Conservation (phyloP, 2,113 vertebrate genomes). For the Crotalus viridis region DNA sequence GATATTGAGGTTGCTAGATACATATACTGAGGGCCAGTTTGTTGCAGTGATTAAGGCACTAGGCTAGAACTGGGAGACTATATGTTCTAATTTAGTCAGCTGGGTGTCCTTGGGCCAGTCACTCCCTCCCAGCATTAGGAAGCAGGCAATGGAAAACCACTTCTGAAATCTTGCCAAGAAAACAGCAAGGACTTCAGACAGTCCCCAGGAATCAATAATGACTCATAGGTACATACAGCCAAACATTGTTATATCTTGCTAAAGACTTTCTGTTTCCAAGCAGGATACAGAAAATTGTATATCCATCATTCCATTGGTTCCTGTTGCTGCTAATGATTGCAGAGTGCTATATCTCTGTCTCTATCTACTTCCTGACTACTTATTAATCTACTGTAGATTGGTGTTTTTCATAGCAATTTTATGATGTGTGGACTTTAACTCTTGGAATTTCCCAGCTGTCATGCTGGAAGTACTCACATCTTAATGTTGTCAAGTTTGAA, state of each 20-base stretch:
- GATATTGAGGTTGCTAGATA: not conserved
- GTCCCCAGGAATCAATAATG: not conserved
- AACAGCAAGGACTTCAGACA: not conserved
- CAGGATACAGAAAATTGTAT: not conserved
- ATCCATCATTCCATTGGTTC: not conserved
- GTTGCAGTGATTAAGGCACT: not conserved
- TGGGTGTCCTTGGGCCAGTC: not conserved
- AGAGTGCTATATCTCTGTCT: not conserved
- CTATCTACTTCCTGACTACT: not conserved
- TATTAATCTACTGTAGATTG: not conserved
- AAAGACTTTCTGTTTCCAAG: not conserved
- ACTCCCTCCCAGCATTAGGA: not conserved
- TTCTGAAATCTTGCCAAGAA: not conserved
- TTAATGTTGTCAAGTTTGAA: not conserved
- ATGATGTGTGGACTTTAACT: not conserved
- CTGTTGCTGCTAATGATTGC: not conserved
- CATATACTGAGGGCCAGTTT: not conserved
- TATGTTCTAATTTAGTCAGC: not conserved
- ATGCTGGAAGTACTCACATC: not conserved
- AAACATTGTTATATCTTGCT: not conserved
- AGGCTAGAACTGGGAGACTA: not conserved
- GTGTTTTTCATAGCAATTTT: not conserved
- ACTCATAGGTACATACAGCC: not conserved
- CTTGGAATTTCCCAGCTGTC: not conserved
- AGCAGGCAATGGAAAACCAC: not conserved